These are phyloP conservation scores for Todiramphus saurophagus DNA, from an alignment of 2,113 vertebrate genomes.

Conservation along the genomic window DNA sequence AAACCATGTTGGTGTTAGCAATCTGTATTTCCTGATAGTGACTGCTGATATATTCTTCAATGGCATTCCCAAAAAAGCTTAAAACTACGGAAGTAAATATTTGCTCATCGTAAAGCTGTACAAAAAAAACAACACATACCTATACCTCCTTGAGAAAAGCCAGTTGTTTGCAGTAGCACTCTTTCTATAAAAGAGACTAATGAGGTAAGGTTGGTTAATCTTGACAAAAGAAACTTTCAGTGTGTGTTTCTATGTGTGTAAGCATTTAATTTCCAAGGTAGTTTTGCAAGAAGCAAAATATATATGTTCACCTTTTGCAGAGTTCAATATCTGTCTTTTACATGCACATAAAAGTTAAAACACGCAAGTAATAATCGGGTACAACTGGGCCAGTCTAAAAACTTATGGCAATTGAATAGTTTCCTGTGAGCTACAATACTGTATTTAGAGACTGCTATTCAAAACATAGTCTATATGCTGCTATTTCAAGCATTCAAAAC, in stretches of 20 bases:
- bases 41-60: not conserved
- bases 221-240: not conserved
- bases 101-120: not conserved
- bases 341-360: not conserved
- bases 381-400: not conserved
- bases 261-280: not conserved
- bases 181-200: not conserved
- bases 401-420: accelerated
- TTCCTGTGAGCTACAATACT: not conserved
- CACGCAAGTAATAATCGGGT: not conserved
- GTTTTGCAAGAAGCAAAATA: not conserved
- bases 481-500: not conserved
- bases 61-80: not conserved
- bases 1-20: not conserved
- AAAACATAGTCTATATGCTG: not conserved
- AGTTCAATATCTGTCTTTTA: not conserved
- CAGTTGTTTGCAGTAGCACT: not conserved
- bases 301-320: not conserved
- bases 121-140: not conserved
- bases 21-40: not conserved
- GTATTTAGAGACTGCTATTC: not conserved
- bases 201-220: not conserved
- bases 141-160: not conserved
- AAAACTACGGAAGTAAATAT: not conserved
- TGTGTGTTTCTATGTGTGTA: not conserved